Evolutionary conservation across 64 coral and sea anemone species (phyloP).

Genomic region (Orbicella faveolata): DNA sequence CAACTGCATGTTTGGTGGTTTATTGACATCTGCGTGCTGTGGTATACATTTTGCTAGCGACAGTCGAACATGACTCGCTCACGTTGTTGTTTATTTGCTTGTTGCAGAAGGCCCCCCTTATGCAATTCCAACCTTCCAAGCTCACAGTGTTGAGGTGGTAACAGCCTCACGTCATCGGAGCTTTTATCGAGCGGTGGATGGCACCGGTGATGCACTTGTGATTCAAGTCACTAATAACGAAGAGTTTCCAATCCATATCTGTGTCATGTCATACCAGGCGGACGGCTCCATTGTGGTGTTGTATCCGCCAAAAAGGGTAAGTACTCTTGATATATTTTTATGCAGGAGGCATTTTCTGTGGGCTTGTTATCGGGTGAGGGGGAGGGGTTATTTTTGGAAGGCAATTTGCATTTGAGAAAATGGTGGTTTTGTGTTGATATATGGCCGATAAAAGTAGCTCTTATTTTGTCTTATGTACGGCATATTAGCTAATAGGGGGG

Average conservation of each 20-base stretch:
- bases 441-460: no score
- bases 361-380: not conserved
- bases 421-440: no score
- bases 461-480: no score
- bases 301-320: conserved; percentile 40
- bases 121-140: not conserved
- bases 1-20: no score
- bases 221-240: conserved; percentile 43
- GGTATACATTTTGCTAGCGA: no score
- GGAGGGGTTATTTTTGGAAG: no score
- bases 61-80: not conserved
- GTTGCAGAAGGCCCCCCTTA: not conserved
- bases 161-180: no score
- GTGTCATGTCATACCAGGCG: conserved; percentile 27
- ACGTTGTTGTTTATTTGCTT: not conserved
- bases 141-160: not conserved
- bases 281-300: conserved; percentile 40
- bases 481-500: no score
- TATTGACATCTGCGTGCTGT: no score
- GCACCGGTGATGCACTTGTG: conserved; percentile 38
- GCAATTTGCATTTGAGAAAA: no score
- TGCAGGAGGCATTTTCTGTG: not conserved
- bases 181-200: not conserved
- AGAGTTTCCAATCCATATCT: conserved; percentile 6
- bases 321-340: not conserved